A percentile compares a stretch with the other conserved stretches of the same genome.
These are phyloP conservation scores for Salpingus planirostris DNA, from an alignment of 2,888 invertebrate species.

Conservation along the genomic window DNA sequence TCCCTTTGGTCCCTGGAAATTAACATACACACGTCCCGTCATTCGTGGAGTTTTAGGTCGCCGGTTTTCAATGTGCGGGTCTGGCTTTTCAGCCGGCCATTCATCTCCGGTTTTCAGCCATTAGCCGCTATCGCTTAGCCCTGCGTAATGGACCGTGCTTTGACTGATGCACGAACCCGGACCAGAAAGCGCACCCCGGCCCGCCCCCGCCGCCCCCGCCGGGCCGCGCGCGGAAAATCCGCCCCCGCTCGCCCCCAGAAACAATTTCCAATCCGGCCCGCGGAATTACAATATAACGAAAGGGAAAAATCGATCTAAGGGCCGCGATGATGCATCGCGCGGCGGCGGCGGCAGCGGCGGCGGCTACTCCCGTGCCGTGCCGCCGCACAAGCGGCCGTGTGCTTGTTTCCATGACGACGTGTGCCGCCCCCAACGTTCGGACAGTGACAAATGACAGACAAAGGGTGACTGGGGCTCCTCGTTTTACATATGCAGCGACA, in stretches of 20 bases:
- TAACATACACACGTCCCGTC: conserved; percentile 29
- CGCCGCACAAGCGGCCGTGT: conserved; percentile 23
- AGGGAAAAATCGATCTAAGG: too few species aligned
- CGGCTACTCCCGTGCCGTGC: conserved; percentile 7
- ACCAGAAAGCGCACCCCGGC: conserved; percentile 16
- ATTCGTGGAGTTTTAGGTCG: conserved; percentile 19
- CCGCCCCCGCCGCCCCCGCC: conserved; percentile 5
- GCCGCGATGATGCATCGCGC: too few species aligned
- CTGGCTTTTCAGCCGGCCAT: conserved; percentile 34
- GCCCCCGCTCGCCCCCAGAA: neutral
- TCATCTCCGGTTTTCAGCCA: conserved; percentile 42
- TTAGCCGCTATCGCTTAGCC: conserved; percentile 41
- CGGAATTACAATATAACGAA: too few species aligned
- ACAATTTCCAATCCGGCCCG: too few species aligned
- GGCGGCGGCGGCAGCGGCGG: conserved; percentile 7
- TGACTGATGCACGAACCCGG: conserved; percentile 28
- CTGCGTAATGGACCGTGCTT: conserved; percentile 36
- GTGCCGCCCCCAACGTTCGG: conserved; percentile 36
- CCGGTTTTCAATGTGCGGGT: conserved; percentile 18
- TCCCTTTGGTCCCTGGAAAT: conserved; percentile 24
- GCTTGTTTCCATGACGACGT: conserved; percentile 37
- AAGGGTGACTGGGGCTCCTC: conserved; percentile 42
- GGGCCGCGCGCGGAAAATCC: neutral
- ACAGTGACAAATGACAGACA: conserved; percentile 45
- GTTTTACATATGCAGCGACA: conserved; percentile 45